Evolutionary conservation across 2,888 invertebrate genomes (phyloP).

Genomic region (Netelia fuscicornis): DNA sequence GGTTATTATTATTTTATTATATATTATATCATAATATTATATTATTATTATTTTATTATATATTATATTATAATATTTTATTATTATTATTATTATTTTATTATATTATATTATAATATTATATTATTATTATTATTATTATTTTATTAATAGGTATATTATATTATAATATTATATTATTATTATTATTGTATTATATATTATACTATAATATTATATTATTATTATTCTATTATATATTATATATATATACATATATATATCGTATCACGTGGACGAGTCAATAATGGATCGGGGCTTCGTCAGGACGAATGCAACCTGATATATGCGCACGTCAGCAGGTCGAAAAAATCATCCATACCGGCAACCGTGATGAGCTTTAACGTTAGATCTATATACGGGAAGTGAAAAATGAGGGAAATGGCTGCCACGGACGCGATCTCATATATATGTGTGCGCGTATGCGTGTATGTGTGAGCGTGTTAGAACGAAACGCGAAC

Average conservation of each 20-base stretch:
- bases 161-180: too few relatives aligned
- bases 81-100: too few relatives aligned
- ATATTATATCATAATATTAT: too few relatives aligned
- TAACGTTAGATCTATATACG: slow-evolving; percentile 41
- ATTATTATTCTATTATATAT: too few relatives aligned
- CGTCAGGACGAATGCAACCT: slow-evolving; percentile 10
- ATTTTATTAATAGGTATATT: too few relatives aligned
- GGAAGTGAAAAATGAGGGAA: slow-evolving; percentile 64
- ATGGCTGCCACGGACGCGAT: slow-evolving; percentile 46
- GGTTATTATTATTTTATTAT: too few relatives aligned
- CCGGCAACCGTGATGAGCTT: slow-evolving; percentile 31
- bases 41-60: too few relatives aligned
- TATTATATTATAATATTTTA: too few relatives aligned
- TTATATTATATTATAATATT: too few relatives aligned
- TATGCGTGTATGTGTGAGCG: neutral
- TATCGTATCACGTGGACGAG: neutral
- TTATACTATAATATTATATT: too few relatives aligned
- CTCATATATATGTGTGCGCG: slow-evolving; percentile 25
- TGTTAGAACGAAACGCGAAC: neutral
- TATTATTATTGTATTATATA: too few relatives aligned
- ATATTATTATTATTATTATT: too few relatives aligned
- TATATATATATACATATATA: slow-evolving; percentile 4
- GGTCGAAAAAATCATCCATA: neutral
- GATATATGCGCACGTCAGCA: neutral
- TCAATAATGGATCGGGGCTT: slow-evolving; percentile 3